Evolutionary conservation across 2,888 invertebrate genomes (phyloP), one percentile per base, ranked within the genome.

Genomic region (Pardosa pseudoannulata): DNA sequence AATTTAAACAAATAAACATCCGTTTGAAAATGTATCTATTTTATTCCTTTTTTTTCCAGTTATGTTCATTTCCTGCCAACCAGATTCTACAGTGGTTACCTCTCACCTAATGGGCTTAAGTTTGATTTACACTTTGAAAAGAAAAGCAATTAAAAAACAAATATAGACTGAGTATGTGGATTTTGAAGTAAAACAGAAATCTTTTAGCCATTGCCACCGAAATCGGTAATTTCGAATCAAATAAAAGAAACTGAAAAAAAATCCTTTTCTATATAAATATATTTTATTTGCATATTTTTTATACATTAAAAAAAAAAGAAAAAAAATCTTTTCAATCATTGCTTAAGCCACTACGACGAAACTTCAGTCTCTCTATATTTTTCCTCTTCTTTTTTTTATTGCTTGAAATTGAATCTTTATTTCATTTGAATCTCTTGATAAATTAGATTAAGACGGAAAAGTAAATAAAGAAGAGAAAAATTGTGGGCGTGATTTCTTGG

Each of bases 401-500:
- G 3, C 23, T 3, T 23, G 23, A 56, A 56, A 56, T 56, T 23
- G 56, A 56, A 56, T 11, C 56, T 19, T 56, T 56, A 56, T 56
- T 56, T 23, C 56, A 56, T 56, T 56, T 56, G 56, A 56, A 56
- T 56, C 56, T 56, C 56, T 23, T 56, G 56, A 56, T 56, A 56
- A 56, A 56, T 56, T 56, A 56, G 56, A 56, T 56, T 56, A 56
- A 23, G 56, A 23, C 23, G 56, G 23, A n/a, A 56, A 23, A 23
- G 56, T 56, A 56, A 56, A 56, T 56, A 56, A n/a, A n/a, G n/a
- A n/a, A n/a, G n/a, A n/a, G 56, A 56, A 56, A 56, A 56, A 56
- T 11, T 56, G 3, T n/a, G n/a, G n/a, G 1, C 1, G 16, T 56
- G 56, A 56, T 56, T 23, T 1, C 23, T 6, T 3, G 23, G 56